phyloP scores from a whole-genome alignment of 1,140 invertebrate species.

The Penaeus chinensis region DNA sequence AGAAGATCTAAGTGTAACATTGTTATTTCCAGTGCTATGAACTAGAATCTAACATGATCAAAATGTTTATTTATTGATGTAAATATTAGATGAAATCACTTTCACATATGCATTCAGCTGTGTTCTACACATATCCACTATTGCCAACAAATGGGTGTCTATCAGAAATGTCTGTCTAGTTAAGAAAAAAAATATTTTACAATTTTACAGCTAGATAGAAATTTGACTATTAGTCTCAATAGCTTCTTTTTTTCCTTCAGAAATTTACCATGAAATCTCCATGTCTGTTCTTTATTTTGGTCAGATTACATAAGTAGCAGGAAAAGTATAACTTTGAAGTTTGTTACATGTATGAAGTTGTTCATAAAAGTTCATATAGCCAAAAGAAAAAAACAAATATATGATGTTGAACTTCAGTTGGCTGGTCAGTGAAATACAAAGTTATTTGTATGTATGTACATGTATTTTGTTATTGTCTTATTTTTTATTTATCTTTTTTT shows the following conservation, averaged over 20 bases:
- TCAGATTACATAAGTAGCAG: too few species aligned
- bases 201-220: not conserved
- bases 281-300: too few species aligned
- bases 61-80: too few species aligned
- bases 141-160: not conserved
- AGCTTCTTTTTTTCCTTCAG: not conserved
- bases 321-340: too few species aligned
- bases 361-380: not conserved
- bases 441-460: not conserved
- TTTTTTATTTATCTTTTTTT: slow-evolving; percentile 17
- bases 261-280: not conserved
- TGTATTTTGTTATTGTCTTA: not conserved
- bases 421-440: not conserved
- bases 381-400: not conserved
- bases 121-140: not conserved
- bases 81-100: too few species aligned
- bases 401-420: not conserved
- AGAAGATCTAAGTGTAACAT: not conserved
- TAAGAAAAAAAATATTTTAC: not conserved
- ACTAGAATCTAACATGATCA: too few species aligned
- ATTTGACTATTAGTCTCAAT: not conserved
- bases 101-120: too few species aligned
- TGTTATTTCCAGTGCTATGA: not conserved
- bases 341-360: not conserved
- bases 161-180: not conserved